phyloP scores from a whole-genome alignment of 2,888 invertebrate species.

The Brachynemurus nebulosus region DNA sequence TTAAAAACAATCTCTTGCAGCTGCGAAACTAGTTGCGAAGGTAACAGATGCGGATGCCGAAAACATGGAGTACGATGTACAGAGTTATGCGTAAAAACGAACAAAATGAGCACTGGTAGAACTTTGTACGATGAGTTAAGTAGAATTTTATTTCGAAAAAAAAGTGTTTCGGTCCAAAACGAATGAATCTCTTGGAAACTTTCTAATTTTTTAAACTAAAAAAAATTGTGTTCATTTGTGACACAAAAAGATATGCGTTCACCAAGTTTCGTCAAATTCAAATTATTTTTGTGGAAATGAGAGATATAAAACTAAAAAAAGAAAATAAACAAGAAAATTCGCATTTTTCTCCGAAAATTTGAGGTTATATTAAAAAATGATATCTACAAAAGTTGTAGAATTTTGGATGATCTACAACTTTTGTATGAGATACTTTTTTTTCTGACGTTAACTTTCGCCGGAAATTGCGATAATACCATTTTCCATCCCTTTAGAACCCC shows the following conservation, averaged over 20 bases:
- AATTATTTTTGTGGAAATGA: neutral
- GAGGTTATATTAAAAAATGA: neutral
- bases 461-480: too few relatives aligned
- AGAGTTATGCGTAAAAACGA: neutral
- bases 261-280: neutral
- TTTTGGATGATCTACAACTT: slow-evolving; percentile 11
- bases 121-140: too few relatives aligned
- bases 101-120: too few relatives aligned
- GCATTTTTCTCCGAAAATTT: neutral
- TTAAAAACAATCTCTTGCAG: neutral
- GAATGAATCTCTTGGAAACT: neutral
- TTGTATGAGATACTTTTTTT: too few relatives aligned
- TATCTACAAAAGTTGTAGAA: neutral
- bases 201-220: neutral
- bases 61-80: neutral
- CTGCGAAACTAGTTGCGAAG: neutral
- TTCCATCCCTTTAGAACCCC: too few relatives aligned
- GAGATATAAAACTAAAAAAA: neutral
- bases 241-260: neutral
- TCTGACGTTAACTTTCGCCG: too few relatives aligned
- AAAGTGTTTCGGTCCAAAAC: too few relatives aligned
- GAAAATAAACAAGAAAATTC: neutral
- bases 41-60: neutral
- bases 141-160: too few relatives aligned
- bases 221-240: neutral